These are phyloP conservation scores for Uloborus diversus DNA, from an alignment of 1,140 invertebrate species.

Conservation along the genomic window DNA sequence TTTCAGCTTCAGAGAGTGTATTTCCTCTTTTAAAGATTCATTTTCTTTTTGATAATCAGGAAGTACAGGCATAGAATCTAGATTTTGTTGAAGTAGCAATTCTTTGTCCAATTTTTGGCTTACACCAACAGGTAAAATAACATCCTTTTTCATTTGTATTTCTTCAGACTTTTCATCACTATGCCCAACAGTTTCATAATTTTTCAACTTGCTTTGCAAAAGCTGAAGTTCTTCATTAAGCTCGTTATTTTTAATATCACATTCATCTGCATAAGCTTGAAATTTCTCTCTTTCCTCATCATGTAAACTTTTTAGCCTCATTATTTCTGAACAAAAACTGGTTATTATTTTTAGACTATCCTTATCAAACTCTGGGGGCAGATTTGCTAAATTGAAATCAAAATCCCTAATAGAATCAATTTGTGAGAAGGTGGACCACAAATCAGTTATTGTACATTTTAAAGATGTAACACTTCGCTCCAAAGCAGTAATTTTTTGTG, in stretches of 20 bases:
- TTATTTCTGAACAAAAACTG: not conserved
- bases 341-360: not conserved
- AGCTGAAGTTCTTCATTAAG: constrained; percentile 1
- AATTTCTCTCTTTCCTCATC: not conserved
- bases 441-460: no score
- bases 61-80: not conserved
- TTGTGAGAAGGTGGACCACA: no score
- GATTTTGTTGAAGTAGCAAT: not conserved
- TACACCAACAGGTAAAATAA: not conserved
- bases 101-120: not conserved
- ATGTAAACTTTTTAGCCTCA: not conserved
- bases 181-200: not conserved
- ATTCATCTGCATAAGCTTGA: not conserved
- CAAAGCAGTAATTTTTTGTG: not conserved
- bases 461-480: no score
- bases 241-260: constrained; percentile 13
- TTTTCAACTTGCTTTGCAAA: not conserved
- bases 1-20: constrained; percentile 25
- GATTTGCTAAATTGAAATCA: not conserved
- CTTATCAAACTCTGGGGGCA: not conserved
- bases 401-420: not conserved
- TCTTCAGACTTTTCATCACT: not conserved
- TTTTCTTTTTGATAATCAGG: not conserved
- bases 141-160: not conserved
- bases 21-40: constrained; percentile 23